Base-by-base conservation (phyloP, 2,888 invertebrate genomes). In the Nomada lathburiana region DNA sequence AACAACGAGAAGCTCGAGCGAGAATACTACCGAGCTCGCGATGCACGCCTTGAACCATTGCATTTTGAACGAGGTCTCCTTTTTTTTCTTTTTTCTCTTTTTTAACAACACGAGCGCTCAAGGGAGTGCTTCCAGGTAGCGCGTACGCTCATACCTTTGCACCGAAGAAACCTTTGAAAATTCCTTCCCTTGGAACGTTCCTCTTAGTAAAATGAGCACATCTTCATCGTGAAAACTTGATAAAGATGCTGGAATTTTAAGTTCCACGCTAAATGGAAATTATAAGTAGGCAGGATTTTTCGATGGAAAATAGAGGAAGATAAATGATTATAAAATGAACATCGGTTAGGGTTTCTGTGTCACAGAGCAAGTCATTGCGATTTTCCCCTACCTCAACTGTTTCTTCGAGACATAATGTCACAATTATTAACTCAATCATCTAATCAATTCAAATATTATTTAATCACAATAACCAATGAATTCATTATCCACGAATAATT, bases 11-110 rank as follows among this genome's bases (percentile, higher is more conserved):
- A 57, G 44, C 47, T 57, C 1, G 23, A 55, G 20, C 36, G 23
- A 36, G 55, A 68, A 68, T 55, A 42, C 36, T 16, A 10, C 16
- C 2, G 53, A 20, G 67, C 53, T 36, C 53, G 67, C 67, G 67
- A 67, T 42, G 18, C 53, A 23, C 36, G 44, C 13, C 29, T n/a
- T 69, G 42, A 5, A 44, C 42, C 9, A n/a, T 57, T 20, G 44
- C 57, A n/a, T 26, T 44, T 57, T 11, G 44, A 57, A n/a, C 57
- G 42, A 44, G 42, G 18, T 1, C 47, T 16, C 11, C 63, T 53
- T 10, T 42, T 10, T 42, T 67, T 53, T 20, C 26, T 65, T 3
- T 11, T 20, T 3, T 18, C 4, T 26, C 1, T 20, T 47, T 18
- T 47, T 16, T 2, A 63, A 16, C 10, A 23, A 20, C 10, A 7